Conservation (phyloP, 2,113 vertebrate species). For the Planiliza haematocheilus region DNA sequence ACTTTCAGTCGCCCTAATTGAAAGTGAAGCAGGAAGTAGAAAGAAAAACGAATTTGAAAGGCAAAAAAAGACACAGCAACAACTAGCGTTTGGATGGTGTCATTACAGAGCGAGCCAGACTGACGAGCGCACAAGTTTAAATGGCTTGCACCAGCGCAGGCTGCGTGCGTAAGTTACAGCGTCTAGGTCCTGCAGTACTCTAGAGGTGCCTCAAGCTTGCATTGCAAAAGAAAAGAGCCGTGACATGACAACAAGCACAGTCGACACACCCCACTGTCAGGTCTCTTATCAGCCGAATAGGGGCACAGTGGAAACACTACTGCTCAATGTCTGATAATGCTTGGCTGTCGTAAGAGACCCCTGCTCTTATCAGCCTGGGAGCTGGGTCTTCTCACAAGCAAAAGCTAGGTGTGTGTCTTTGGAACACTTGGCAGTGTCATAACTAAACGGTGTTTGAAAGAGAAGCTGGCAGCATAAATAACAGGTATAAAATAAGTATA, state of each 20-base stretch:
- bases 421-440: no score
- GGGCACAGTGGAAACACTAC: conserved; percentile 72
- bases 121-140: no score
- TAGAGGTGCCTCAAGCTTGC: no score
- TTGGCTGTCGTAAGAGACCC: conserved; percentile 63
- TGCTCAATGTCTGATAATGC: conserved; percentile 75
- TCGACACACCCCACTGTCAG: conserved; percentile 69
- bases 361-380: conserved; percentile 69
- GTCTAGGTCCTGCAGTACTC: no score
- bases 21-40: no score
- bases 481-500: neutral
- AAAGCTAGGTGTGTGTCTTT: conserved; percentile 24
- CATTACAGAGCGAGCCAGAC: no score
- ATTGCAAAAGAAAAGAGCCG: conserved; percentile 26
- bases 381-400: conserved; percentile 51
- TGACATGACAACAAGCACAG: conserved; percentile 33
- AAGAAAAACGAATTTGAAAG: no score
- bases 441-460: neutral
- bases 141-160: no score
- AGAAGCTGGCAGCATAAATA: neutral
- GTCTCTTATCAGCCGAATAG: conserved; percentile 75
- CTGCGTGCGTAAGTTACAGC: no score
- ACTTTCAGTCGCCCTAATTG: no score
- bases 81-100: no score
- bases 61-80: no score